A percentile compares a stretch with the other conserved stretches of the same genome.
These are phyloP conservation scores for Lasioglossum lativentre DNA, from an alignment of 2,888 invertebrate genomes.

Conservation along the genomic window DNA sequence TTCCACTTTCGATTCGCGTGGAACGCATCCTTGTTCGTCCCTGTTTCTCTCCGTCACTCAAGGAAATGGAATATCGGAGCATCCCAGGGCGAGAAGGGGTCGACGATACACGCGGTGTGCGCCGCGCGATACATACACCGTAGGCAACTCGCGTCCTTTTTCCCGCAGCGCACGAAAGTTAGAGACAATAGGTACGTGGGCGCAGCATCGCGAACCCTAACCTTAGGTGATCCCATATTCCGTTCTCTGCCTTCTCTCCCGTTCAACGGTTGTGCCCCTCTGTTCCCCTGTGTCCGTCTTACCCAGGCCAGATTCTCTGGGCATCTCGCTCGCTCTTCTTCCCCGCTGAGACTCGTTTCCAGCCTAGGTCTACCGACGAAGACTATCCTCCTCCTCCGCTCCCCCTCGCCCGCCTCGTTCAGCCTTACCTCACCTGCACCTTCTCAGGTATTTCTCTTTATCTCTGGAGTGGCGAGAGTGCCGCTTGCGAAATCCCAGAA, in stretches of 20 bases:
- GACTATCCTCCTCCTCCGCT: conserved; percentile 64
- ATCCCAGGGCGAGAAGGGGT: conserved; percentile 68
- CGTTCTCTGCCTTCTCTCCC: conserved; percentile 72
- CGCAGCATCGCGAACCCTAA: conserved; percentile 82
- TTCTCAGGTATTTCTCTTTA: conserved; percentile 80
- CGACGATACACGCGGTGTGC: conserved; percentile 57
- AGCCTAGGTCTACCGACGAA: conserved; percentile 43
- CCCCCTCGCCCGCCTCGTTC: conserved; percentile 69
- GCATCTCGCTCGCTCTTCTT: conserved; percentile 52
- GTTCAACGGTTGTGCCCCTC: conserved; percentile 58
- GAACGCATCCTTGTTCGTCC: conserved; percentile 50
- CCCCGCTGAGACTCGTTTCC: conserved; percentile 36
- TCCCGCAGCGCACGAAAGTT: conserved; percentile 73
- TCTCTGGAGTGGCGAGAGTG: conserved; percentile 74
- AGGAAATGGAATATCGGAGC: conserved; percentile 72
- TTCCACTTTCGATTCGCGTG: conserved; percentile 30
- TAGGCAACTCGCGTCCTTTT: conserved; percentile 76
- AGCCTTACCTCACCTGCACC: conserved; percentile 79
- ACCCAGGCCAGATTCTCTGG: conserved; percentile 47
- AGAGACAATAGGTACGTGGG: conserved; percentile 82
- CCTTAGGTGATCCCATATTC: conserved; percentile 82
- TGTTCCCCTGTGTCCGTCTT: conserved; percentile 60
- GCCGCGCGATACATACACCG: conserved; percentile 54
- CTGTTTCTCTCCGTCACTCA: conserved; percentile 62
- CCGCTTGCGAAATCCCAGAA: conserved; percentile 77